phyloP scores from a whole-genome alignment of 2,797 vertebrate species.

The Muscicapa comitata region DNA sequence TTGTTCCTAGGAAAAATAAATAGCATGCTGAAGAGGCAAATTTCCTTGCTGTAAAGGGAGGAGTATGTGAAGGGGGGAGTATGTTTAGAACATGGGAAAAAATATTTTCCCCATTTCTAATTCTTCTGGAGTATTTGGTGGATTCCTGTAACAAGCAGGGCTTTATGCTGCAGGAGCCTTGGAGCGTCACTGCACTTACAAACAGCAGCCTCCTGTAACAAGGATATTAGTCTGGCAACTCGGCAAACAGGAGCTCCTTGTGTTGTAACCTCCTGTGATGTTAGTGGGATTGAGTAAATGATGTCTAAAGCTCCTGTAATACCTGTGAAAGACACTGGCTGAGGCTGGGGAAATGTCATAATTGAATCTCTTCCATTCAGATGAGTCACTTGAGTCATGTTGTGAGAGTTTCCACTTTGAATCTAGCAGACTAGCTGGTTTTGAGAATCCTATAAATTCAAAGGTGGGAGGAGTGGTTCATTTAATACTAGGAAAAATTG shows the following conservation, averaged over 20 bases:
- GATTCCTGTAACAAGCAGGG: conserved; percentile 17
- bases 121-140: background rate
- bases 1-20: background rate
- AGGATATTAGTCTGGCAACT: conserved; percentile 45
- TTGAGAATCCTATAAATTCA: background rate
- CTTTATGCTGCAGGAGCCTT: conserved; percentile 9
- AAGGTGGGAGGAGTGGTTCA: background rate
- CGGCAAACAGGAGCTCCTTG: conserved; percentile 56
- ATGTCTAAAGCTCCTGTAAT: conserved; percentile 30
- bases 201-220: conserved; percentile 29
- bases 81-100: background rate
- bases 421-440: conserved; percentile 26
- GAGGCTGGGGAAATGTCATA: conserved; percentile 27
- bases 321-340: conserved; percentile 17
- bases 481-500: background rate
- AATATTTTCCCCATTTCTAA: background rate
- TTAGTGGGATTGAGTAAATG: conserved; percentile 26
- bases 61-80: background rate
- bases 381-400: conserved; percentile 15
- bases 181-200: background rate
- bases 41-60: background rate
- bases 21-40: background rate
- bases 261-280: conserved; percentile 54
- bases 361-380: conserved; percentile 15
- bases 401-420: conserved; percentile 17